Base-by-base conservation (phyloP, 2,797 vertebrate genomes). In the Enteromius afrohamiltoni region DNA sequence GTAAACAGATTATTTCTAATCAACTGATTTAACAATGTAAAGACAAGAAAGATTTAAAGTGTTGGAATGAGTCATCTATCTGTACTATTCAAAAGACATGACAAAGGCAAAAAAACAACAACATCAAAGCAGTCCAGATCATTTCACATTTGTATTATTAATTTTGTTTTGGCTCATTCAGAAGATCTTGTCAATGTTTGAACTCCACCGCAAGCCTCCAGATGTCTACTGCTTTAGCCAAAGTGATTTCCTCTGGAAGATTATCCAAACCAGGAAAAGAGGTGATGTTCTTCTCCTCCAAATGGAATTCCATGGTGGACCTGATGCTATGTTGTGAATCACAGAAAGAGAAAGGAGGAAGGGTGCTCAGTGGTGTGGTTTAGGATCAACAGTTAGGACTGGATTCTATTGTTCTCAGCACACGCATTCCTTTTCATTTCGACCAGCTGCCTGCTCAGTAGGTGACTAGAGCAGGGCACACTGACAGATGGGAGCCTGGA, bases 401-500 rank as follows among this genome's bases (percentile, higher is more conserved):
- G 80, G 37, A 77, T 74, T 79, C 89, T 64, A 90, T 91, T 94
- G 91, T 93, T 89, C 68, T 42, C 82, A 73, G 65, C 88, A 84
- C 81, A 84, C 55, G 40, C 91, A 90, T 92, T 91, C 87, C 88
- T 75, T 88, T 91, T 89, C 88, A 82, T 81, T 80, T 74, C 51
- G 87, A 47, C 87, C 93, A 94, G 92, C 92, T 93, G 93, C 88
- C 80, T 85, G 79, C 79, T 91, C 89, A 82, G 84, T 58, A 87
- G 75, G 79, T 68, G 89, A 91, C 88, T 89, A 84, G 86, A 83
- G 86, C 85, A 83, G 51, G 87, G 87, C 81, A 74, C 79, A 71
- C 23, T 90, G 92, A 93, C 93, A 94, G 94, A 95, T 94, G 94
- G 94, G 75, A 49, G 89, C 89, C 88, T 84, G 80, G 82, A 89